Percentiles rank a stretch among this genome's conserved stretches.
These are phyloP conservation scores for Gnathonemus echidnorhynchus DNA, from an alignment of 2,113 vertebrate genomes.

Conservation along the genomic window DNA sequence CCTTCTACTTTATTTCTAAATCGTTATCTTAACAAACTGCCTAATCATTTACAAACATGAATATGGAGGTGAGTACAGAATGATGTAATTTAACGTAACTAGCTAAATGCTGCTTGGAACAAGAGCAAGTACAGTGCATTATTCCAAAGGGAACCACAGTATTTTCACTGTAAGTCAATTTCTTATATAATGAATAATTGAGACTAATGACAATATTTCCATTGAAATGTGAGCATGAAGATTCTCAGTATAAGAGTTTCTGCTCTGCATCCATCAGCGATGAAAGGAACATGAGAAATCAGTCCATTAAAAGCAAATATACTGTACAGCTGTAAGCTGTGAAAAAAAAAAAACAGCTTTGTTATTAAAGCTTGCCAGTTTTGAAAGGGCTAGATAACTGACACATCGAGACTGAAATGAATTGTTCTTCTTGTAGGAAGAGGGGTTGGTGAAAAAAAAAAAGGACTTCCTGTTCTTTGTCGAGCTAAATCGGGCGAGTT, in stretches of 20 bases:
- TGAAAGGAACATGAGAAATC: neutral
- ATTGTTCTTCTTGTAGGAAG: neutral
- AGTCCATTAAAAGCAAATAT: neutral
- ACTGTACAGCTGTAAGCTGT: neutral
- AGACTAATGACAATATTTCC: neutral
- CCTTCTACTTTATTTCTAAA: neutral
- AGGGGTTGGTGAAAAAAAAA: neutral
- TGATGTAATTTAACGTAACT: neutral
- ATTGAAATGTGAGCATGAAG: neutral
- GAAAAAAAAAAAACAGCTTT: neutral
- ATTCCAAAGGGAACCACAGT: neutral
- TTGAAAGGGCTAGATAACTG: neutral
- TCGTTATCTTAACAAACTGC: neutral
- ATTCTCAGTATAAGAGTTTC: neutral
- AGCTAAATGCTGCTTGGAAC: neutral
- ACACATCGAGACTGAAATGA: constrained; percentile 10
- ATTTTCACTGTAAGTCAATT: neutral
- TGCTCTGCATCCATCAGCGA: neutral
- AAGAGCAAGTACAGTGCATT: neutral
- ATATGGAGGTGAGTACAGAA: neutral
- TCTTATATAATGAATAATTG: neutral
- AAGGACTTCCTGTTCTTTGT: constrained; percentile 13
- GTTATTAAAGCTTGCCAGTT: constrained; percentile 1
- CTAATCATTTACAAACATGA: neutral
- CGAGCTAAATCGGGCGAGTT: neutral